Evolutionary conservation across 2,888 invertebrate species (phyloP).

Genomic region (Drosophila gaucha): DNA sequence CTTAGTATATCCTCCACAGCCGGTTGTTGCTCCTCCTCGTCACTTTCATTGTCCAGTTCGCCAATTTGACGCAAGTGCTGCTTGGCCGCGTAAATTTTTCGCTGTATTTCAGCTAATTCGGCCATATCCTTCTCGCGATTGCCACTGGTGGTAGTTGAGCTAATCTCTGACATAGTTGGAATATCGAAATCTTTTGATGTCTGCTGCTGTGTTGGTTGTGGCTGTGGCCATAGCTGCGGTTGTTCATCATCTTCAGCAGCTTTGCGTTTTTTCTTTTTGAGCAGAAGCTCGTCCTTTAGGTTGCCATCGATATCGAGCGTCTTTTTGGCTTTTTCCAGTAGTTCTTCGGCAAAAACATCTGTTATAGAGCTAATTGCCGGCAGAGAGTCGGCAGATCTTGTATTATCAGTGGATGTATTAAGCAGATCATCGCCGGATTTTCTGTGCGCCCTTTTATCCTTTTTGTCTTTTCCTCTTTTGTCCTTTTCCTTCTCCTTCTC

Average conservation of each 20-base stretch:
- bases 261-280: conserved; percentile 74
- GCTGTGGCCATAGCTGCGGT: conserved; percentile 4
- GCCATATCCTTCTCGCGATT: conserved; percentile 84
- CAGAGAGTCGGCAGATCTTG: conserved; percentile 31
- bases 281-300: conserved; percentile 71
- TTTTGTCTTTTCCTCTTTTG: conserved; percentile 72
- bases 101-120: conserved; percentile 87
- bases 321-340: conserved; percentile 85
- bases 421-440: conserved; percentile 62
- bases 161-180: conserved; percentile 85
- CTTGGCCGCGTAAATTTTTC: conserved; percentile 87
- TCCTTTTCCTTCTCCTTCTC: conserved; percentile 63
- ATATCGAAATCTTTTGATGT: conserved; percentile 85
- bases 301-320: conserved; percentile 71
- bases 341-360: conserved; percentile 88
- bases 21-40: conserved; percentile 73
- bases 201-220: conserved; percentile 47
- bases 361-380: conserved; percentile 85
- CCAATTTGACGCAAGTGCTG: conserved; percentile 86
- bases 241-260: conserved; percentile 40
- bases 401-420: conserved; percentile 35
- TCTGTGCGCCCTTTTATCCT: conserved; percentile 60
- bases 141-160: conserved; percentile 72
- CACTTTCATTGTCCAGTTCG: conserved; percentile 78
- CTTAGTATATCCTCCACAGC: conserved; percentile 89